Base-by-base conservation (phyloP, 1,140 invertebrate species). In the Drosophila takahashii region DNA sequence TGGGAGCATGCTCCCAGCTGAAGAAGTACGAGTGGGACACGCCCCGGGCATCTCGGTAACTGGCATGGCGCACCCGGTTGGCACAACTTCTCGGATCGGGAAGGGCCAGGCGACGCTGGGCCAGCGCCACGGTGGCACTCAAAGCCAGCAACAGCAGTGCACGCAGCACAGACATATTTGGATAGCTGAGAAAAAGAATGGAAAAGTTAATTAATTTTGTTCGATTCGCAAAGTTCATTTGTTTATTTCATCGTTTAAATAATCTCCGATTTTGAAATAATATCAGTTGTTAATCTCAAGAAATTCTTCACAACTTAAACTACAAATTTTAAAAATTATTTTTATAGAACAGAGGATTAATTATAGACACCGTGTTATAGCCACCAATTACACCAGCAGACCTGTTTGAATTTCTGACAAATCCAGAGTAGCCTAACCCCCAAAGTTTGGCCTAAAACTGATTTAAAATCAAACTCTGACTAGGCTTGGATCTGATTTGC, bases 11-110 rank as follows among this genome's bases (percentile, higher is more conserved):
- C 87, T 97, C 96, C 97, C 97, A 98, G 86, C 96, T 97, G 95
- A 98, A 98, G 95, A 98, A 98, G 92, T 98, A 98, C 26, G 97
- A 97, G 87, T 98, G 97, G 1, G 95, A 94, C 15, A 97, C 96
- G 18, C 96, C 96, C 51, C 96, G 93, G 4, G 96, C 96, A 91
- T 98, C 97, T 74, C 96, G 95, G 93, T 97, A 98, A 9, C 95
- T 95, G 15, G 96, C 95, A 86, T 98, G 97, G 66, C 96, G 95
- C 3, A 98, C 96, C 59, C 97, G 94, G 92, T 97, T 97, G 52
- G 96, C 95, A 93, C 97, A 98, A 92, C 96, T 97, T 89, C 96
- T 94, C 37, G 97, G 96, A 93, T 98, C 97, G 45, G 97, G 97
- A 75, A 97, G 93, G 27, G 97, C 96, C 51, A 98, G 94, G 73